Conservation (phyloP, 1,140 invertebrate species). For the Brachionus manjavacas region DNA sequence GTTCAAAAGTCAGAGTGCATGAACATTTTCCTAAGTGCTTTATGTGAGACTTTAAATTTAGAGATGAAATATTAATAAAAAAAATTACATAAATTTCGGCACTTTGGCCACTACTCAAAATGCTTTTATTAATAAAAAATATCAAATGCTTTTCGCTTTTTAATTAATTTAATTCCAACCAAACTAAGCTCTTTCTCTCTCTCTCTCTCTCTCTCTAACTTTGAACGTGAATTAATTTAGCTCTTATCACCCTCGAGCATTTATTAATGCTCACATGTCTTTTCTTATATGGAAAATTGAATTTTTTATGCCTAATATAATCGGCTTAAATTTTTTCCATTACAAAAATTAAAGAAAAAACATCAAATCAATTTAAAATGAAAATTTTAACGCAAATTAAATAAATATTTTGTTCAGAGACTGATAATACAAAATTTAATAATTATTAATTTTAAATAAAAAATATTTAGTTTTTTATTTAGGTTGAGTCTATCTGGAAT, state of each 20-base stretch:
- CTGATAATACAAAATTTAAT: too few relatives aligned
- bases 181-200: neutral
- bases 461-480: too few relatives aligned
- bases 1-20: slow-evolving; percentile 36
- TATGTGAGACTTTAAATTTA: neutral
- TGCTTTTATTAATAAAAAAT: neutral
- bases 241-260: neutral
- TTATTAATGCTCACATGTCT: neutral
- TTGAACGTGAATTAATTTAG: neutral
- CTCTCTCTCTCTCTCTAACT: neutral
- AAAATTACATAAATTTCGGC: slow-evolving; percentile 30
- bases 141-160: neutral
- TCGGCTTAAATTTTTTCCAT: too few relatives aligned
- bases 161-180: neutral
- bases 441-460: too few relatives aligned
- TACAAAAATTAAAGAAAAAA: too few relatives aligned
- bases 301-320: neutral
- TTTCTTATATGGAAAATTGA: neutral
- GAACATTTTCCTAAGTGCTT: neutral
- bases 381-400: too few relatives aligned
- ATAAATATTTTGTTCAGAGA: too few relatives aligned
- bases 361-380: too few relatives aligned
- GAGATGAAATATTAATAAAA: neutral
- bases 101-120: neutral
- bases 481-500: too few relatives aligned